Evolutionary conservation across 2,888 invertebrate species (phyloP).

Genomic region (Agriopis leucophaearia): DNA sequence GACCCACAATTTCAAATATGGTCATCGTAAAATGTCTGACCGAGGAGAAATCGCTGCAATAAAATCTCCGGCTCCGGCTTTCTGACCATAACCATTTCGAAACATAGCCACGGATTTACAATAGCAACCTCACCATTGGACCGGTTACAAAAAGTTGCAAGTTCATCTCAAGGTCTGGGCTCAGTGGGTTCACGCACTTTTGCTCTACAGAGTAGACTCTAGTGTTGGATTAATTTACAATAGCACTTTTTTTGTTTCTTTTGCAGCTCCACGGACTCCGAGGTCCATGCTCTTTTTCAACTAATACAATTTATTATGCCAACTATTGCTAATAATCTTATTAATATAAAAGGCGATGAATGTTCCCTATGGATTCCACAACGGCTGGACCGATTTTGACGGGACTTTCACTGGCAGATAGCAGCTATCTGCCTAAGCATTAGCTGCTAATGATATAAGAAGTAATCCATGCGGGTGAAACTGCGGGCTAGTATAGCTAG

Average conservation of each 20-base stretch:
- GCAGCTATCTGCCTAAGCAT: too few relatives aligned
- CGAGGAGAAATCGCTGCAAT: slow-evolving; percentile 19
- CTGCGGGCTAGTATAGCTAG: too few relatives aligned
- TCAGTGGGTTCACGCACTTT: slow-evolving; percentile 38
- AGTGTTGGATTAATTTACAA: not conserved
- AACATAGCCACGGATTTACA: slow-evolving; percentile 26
- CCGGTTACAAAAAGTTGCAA: slow-evolving; percentile 34
- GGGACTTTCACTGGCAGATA: too few relatives aligned
- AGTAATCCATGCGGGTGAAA: too few relatives aligned
- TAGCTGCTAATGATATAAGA: too few relatives aligned
- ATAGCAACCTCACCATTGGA: slow-evolving; percentile 26
- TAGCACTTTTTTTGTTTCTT: not conserved
- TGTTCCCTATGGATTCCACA: too few relatives aligned
- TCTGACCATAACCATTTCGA: slow-evolving; percentile 32
- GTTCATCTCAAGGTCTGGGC: slow-evolving; percentile 36
- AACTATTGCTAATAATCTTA: too few relatives aligned
- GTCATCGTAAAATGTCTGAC: slow-evolving; percentile 1
- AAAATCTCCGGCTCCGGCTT: slow-evolving; percentile 15
- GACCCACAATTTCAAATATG: not conserved
- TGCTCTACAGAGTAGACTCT: slow-evolving; percentile 18
- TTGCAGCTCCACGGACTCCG: too few relatives aligned
- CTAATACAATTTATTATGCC: too few relatives aligned
- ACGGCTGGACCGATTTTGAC: too few relatives aligned
- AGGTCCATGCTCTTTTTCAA: too few relatives aligned
- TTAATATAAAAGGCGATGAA: too few relatives aligned